Conservation (phyloP, 2,113 vertebrate species). For the pig (Sus scrofa) region DNA sequence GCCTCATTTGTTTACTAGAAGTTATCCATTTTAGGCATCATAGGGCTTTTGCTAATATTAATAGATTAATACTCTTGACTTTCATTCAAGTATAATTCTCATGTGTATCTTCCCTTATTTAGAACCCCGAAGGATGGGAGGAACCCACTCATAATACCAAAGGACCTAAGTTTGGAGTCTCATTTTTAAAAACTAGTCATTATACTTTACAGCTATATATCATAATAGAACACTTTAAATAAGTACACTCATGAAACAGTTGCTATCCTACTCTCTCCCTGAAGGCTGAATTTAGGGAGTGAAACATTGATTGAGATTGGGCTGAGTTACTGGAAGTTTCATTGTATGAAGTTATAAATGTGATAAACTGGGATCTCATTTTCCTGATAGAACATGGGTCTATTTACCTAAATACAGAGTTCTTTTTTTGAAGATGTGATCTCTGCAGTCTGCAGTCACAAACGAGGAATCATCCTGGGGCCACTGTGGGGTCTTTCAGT, state of each 20-base stretch:
- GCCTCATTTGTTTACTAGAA: not conserved
- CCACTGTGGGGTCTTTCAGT: slow-evolving; percentile 43
- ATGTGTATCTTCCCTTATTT: not conserved
- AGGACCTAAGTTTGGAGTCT: not conserved
- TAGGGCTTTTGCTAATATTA: not conserved
- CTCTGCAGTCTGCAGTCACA: not conserved
- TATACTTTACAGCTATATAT: not conserved
- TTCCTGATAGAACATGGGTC: not conserved
- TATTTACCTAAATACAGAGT: not conserved
- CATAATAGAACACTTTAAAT: not conserved
- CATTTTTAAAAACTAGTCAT: not conserved
- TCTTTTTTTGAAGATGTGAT: not conserved
- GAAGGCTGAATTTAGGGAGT: not conserved
- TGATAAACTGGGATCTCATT: not conserved
- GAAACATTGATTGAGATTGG: not conserved
- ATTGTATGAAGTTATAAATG: not conserved
- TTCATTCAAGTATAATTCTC: not conserved
- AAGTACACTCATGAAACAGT: not conserved
- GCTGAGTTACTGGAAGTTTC: not conserved
- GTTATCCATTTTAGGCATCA: not conserved
- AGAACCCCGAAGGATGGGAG: not conserved
- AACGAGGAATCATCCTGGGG: not conserved
- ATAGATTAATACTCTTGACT: not conserved
- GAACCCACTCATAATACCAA: not conserved
- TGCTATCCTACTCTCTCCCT: not conserved